Evolutionary conservation across 2,113 vertebrate genomes (phyloP), one percentile per base, ranked within the genome.

Genomic region (Zapornia atra): DNA sequence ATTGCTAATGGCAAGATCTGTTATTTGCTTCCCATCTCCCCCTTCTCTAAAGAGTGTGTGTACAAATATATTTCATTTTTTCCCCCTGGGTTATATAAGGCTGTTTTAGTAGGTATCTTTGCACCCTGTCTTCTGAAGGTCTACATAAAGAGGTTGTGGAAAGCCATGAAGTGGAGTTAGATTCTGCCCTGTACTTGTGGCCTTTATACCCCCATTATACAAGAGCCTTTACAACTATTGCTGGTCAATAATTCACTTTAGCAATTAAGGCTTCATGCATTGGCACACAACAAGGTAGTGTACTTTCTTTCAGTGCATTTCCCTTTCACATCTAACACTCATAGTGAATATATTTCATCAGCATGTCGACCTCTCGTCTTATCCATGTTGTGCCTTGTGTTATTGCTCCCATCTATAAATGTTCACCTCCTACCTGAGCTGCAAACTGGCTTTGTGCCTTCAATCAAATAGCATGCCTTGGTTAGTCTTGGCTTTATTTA

Each of bases 231-330:
- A 82, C 42, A 73, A 11, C 56, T n/a, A 81, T 42, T 12, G 73
- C 14, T 8, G 11, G 94, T 95, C 89, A 94, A 87, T 95, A 76
- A 91, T 92, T 95, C 72, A 84, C 89, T 56, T 90, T 1, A 71
- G 82, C 40, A 73, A 63, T 88, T 92, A 54, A 73, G 24, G 64
- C 56, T 73, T 84, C 48, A 6, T 48, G 48, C 48, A 48, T 33
- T 84, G 85, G 81, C 92, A 91, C 29, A 3, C 3, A 50, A 46
- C 28, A 70, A 48, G 15, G 38, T 56, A 50, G 2, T 90, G 61
- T 38, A 22, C 44, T 80, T 95, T 44, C 31, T 64, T 64, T 63
- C 21, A 50, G 63, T 70, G 46, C 36, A 10, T 61, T 95, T 28
- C 46, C 56, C 50, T 92, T 68, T 84, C 48, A 77, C 0, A 1